Percentiles rank a stretch among this genome's conserved stretches.
Conservation (phyloP, 2,113 vertebrate species). For the Triplophysa rosa region DNA sequence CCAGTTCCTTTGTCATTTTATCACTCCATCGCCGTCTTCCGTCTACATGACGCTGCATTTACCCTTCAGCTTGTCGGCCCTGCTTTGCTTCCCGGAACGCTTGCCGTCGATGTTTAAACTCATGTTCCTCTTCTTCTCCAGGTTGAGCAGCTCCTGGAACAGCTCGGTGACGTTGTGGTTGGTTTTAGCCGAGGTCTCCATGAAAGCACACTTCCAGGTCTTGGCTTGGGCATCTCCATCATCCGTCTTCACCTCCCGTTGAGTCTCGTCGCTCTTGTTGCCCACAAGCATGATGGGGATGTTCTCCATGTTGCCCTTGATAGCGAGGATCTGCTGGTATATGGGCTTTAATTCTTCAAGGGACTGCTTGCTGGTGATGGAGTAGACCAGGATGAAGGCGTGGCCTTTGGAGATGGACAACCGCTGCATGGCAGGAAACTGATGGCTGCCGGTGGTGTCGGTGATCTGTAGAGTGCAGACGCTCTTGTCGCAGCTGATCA, state of each 20-base stretch:
- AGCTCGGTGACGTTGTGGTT: slow-evolving; percentile 98
- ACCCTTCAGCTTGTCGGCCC: slow-evolving; percentile 93
- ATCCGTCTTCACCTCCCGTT: slow-evolving; percentile 88
- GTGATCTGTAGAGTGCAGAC: slow-evolving; percentile 97
- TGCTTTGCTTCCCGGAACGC: slow-evolving; percentile 87
- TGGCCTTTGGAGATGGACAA: slow-evolving; percentile 97
- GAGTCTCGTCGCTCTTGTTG: slow-evolving; percentile 97
- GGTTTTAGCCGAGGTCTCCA: slow-evolving; percentile 98
- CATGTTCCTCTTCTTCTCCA: slow-evolving; percentile 93
- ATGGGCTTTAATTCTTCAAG: slow-evolving; percentile 96
- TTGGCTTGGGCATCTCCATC: slow-evolving; percentile 90
- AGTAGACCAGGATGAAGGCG: slow-evolving; percentile 96
- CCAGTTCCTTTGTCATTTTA: not conserved
- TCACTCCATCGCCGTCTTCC: not conserved
- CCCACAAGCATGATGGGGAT: slow-evolving; percentile 97
- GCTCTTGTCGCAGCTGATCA: slow-evolving; percentile 98
- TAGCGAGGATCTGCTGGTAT: slow-evolving; percentile 93
- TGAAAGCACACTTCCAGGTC: slow-evolving; percentile 96
- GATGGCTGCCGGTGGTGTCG: slow-evolving; percentile 95
- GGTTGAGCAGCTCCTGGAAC: slow-evolving; percentile 96
- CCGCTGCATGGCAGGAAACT: slow-evolving; percentile 98
- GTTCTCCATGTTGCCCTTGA: slow-evolving; percentile 91
- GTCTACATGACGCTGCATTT: slow-evolving; percentile 91
- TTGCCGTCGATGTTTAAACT: slow-evolving; percentile 94
- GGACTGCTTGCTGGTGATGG: slow-evolving; percentile 92